Percentiles rank a stretch among this genome's conserved stretches.
These are phyloP conservation scores for Denticeps clupeoides DNA, from an alignment of 2,797 vertebrate genomes.

Conservation along the genomic window DNA sequence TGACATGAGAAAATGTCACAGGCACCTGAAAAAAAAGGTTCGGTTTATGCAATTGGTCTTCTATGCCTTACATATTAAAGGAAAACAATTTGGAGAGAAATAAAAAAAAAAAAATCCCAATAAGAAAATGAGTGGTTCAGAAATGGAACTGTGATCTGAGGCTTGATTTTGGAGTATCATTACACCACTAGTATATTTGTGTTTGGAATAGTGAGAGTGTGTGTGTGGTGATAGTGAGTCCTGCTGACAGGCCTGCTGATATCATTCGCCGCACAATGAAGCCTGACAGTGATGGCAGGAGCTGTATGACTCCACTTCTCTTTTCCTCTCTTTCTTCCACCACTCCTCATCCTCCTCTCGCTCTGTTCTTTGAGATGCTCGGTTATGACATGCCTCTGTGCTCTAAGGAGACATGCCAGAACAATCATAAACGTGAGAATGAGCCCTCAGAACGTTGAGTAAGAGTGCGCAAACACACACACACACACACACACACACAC, in stretches of 20 bases:
- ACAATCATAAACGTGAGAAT: slow-evolving; percentile 51
- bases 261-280: slow-evolving; percentile 40
- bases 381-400: slow-evolving; percentile 53
- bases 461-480: slow-evolving; percentile 29
- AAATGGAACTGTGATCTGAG: no score
- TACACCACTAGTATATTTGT: no score
- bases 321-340: neutral
- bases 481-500: slow-evolving; percentile 35
- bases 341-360: neutral
- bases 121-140: no score
- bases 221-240: slow-evolving; percentile 41
- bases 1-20: no score
- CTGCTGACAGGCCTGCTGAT: slow-evolving; percentile 50
- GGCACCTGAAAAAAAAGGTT: no score
- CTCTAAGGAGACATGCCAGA: slow-evolving; percentile 50
- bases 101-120: no score
- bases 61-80: no score
- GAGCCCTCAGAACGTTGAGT: slow-evolving; percentile 36
- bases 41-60: no score
- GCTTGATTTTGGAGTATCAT: no score
- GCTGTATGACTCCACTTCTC: slow-evolving; percentile 4
- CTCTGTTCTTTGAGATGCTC: slow-evolving; percentile 32
- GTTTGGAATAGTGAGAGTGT: slow-evolving; percentile 26
- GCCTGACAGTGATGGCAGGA: slow-evolving; percentile 43
- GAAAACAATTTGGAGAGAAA: no score